Base-by-base conservation (phyloP, 2,888 invertebrate genomes). In the Stenodera caucasica region DNA sequence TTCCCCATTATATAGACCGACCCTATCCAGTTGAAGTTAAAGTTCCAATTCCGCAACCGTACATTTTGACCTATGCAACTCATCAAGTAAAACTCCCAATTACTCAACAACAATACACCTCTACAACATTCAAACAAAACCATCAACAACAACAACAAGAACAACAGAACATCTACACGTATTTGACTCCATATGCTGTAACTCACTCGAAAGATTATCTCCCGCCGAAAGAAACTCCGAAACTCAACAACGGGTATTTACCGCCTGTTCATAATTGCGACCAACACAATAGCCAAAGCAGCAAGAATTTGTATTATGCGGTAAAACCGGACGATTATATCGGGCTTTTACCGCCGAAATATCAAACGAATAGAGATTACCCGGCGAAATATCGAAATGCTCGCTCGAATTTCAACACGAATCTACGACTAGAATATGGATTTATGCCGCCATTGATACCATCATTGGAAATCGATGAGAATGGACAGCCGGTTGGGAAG, bases 401-500 rank as follows among this genome's bases (percentile, higher is more conserved):
- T 1, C 75, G 80, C n/a, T 82, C 83, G 21, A 83, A 81, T 57
- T 82, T 86, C 21, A 88, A 88, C 32, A 83, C 87, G 58, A 86
- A 86, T 65, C 81, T 92, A 0, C 86, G 89, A 70, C 85, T 93
- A 72, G 93, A 93, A 67, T 93, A 93, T 69, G 88, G 92, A 0
- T 93, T 93, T 69, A 90, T 89, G 71, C 92, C 93, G 0, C 93
- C 92, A 0, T 77, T 93, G 69, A 85, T 90, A 63, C 93, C 93
- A 0, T 93, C 93, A 0, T 83, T 90, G 4, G 90, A 92, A 76
- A 88, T 92, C 9, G 91, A 91, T 72, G 87, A 91, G 65, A 85
- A 90, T 65, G 90, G 90, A 0, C 79, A 85, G 63, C 89, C 89
- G 0, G 77, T 89, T 1, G 81, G 85, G 14, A 78, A 75, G 57